Base-by-base conservation (phyloP, 2,888 invertebrate species). In the Fabriciana adippe region DNA sequence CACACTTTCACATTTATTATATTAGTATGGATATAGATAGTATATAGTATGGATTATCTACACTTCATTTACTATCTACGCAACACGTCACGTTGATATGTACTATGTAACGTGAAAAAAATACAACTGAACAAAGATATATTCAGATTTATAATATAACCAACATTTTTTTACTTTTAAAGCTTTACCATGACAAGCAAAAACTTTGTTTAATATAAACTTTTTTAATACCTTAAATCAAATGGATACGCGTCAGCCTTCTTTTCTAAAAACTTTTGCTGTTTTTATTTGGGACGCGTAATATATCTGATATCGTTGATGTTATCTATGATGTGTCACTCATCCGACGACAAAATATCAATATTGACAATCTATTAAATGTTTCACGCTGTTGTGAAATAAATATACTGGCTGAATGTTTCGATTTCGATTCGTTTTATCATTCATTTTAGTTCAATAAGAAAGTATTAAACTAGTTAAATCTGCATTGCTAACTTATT, bases 311-410 rank as follows among this genome's bases (percentile, higher is more conserved):
- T 66, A 66, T 66, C 67, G 51, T 48, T 56, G 67, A 64, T 70
- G 55, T 62, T 67, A 65, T 66, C 66, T 68, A 66, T 66, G 68
- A 69, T 62, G 67, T 59, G 57, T 69, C 68, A 60, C 66, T 69
- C 68, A 69, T 69, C 55, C 55, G 55, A 61, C 68, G 68, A 64
- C 64, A 35, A 60, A 66, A 59, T 64, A 63, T 67, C 67, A 56
- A 65, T 61, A 65, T 62, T 66, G 68, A 67, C 59, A 70, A 69
- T 68, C 63, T 70, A 57, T 72, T 65, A 69, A 63, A 66, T 61
- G 63, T 69, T 64, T 70, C 67, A 61, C 65, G 15, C 45, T 67
- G 50, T 61, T 56, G 41, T 61, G 26, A 55, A 61, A 61, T 55
- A 60, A 66, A 66, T 55, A 59, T 3, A 61, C 60, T 50, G 55